Percentiles rank a stretch among this genome's conserved stretches.
phyloP scores from a whole-genome alignment of 2,797 vertebrate species.

The Holocentrus rufus region DNA sequence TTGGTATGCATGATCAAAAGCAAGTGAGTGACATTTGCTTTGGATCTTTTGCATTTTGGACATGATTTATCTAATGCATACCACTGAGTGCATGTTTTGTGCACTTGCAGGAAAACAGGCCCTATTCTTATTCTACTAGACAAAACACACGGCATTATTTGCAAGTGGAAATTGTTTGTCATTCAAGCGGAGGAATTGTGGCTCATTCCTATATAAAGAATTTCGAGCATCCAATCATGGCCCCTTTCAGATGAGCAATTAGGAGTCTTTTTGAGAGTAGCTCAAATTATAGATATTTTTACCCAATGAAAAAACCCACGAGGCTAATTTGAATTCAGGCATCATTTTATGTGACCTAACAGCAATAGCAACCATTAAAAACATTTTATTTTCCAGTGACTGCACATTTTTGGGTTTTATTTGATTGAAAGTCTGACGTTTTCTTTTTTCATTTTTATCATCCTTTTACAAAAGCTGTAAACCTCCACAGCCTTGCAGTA shows the following conservation, averaged over 20 bases:
- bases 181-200: slow-evolving; percentile 67
- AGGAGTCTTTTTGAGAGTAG: slow-evolving; percentile 70
- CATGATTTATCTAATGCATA: slow-evolving; percentile 27
- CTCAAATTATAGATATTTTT: slow-evolving; percentile 72
- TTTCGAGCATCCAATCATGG: slow-evolving; percentile 74
- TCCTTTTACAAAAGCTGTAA: slow-evolving; percentile 23
- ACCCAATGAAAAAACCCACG: slow-evolving; percentile 45
- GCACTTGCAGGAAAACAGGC: slow-evolving; percentile 59
- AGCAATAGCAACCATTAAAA: slow-evolving; percentile 55
- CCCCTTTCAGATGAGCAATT: slow-evolving; percentile 75
- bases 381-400: slow-evolving; percentile 51
- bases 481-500: slow-evolving; percentile 9
- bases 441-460: slow-evolving; percentile 14
- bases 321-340: slow-evolving; percentile 63
- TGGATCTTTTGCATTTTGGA: slow-evolving; percentile 26
- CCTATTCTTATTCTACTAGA: slow-evolving; percentile 50
- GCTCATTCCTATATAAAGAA: slow-evolving; percentile 74
- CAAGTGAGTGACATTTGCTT: slow-evolving; percentile 20
- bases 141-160: slow-evolving; percentile 64
- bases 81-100: slow-evolving; percentile 45
- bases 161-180: slow-evolving; percentile 66
- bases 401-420: slow-evolving; percentile 44
- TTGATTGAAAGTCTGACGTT: slow-evolving; percentile 43
- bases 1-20: slow-evolving; percentile 32
- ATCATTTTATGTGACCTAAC: slow-evolving; percentile 60